Conservation (phyloP, 2,797 vertebrate species). For the Lutjanus argentimaculatus region DNA sequence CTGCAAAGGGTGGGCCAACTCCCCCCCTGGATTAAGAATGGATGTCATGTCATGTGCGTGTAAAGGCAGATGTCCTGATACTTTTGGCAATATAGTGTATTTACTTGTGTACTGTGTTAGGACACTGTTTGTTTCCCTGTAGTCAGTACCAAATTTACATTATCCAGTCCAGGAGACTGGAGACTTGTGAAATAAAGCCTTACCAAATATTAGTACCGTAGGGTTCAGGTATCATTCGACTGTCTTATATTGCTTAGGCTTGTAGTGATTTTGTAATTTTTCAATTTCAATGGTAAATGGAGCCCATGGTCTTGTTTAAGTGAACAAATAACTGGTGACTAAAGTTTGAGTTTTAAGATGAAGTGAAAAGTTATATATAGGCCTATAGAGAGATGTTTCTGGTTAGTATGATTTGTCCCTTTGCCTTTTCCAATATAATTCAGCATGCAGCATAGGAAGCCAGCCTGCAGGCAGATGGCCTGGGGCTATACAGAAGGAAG, state of each 20-base stretch:
- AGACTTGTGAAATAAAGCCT: background rate
- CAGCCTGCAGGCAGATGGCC: background rate
- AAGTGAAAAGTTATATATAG: background rate
- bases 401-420: background rate
- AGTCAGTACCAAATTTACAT: background rate
- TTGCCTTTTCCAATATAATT: background rate
- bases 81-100: too few relatives aligned
- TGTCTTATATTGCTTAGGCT: background rate
- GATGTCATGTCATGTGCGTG: too few relatives aligned
- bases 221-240: background rate
- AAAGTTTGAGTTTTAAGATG: background rate
- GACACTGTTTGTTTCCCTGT: background rate
- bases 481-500: background rate
- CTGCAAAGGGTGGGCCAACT: too few relatives aligned
- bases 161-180: background rate
- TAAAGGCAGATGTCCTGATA: too few relatives aligned
- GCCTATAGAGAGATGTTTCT: background rate
- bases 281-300: background rate
- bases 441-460: background rate
- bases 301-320: too few relatives aligned
- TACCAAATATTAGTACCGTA: background rate
- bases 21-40: too few relatives aligned
- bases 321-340: background rate
- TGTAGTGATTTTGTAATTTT: background rate
- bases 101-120: background rate